Base-by-base conservation (phyloP, 2,113 vertebrate genomes). In the Psilopsiagon aurifrons region DNA sequence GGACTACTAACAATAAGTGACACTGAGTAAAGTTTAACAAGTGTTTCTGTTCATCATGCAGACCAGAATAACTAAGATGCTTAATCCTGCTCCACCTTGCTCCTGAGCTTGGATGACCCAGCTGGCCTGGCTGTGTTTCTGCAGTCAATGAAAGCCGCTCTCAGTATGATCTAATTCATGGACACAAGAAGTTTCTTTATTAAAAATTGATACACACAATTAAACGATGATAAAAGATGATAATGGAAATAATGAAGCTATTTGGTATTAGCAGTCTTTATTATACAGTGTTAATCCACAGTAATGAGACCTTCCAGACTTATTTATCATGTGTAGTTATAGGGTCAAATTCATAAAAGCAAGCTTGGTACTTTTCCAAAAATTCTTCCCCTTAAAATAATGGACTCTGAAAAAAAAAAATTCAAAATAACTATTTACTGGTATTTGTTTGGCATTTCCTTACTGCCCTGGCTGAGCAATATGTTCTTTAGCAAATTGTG, bases 141-240 rank as follows among this genome's bases (percentile, higher is more conserved):
- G 80, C 57, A 93, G 1, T 71, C 83, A 75, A 6, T 86, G 75
- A 41, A 68, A 85, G 54, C 9, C 67, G 23, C 82, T 83, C 80
- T 75, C 80, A 67, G 43, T 51, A 59, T n/a, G 64, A 76, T 31
- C 75, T 85, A 84, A 88, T 76, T 87, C 78, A 92, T 12, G 71
- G 63, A 52, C 69, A 82, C 35, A 77, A 28, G 16, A 68, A 49
- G 33, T 85, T 81, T 91, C 88, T 85, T 86, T 85, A 95, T 94
- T 94, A 96, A 94, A 93, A 94, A 90, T 83, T 82, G 71, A 90
- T 84, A n/a, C 74, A 69, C 64, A 29, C 76, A 86, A 95, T 94
- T 91, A 95, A 94, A 83, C 12, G 11, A 66, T 84, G 88, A 80
- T 69, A 92, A 78, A 91, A 83, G 43, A 81, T 81, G 55, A 77